phyloP scores from a whole-genome alignment of 1,140 invertebrate genomes.

The Pantala flavescens region DNA sequence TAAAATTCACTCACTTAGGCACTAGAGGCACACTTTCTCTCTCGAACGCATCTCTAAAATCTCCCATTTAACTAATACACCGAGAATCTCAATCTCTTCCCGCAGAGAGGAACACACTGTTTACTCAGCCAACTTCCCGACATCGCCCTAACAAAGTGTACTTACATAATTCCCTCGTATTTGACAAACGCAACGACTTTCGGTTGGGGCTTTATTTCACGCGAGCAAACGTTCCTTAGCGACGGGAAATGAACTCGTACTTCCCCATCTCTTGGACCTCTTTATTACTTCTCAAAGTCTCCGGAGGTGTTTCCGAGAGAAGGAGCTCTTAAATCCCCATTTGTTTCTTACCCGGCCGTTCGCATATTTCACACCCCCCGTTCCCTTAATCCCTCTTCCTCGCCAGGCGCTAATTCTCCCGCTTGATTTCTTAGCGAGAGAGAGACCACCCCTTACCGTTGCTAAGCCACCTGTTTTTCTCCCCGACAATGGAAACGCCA shows the following conservation, averaged over 20 bases:
- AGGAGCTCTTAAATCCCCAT: background rate
- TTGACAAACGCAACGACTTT: no score
- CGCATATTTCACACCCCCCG: background rate
- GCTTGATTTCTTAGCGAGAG: slow-evolving; percentile 1
- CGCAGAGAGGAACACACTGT: no score
- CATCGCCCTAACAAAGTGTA: no score
- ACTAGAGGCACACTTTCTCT: no score
- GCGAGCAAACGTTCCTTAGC: background rate
- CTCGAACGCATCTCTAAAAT: no score
- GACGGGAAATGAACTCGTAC: background rate
- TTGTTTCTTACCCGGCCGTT: background rate
- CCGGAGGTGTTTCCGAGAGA: background rate
- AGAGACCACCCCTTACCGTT: background rate
- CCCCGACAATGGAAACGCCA: background rate
- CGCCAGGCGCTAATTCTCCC: background rate
- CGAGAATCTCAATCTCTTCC: no score
- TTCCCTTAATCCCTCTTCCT: background rate
- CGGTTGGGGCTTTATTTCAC: background rate
- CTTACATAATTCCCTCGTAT: no score
- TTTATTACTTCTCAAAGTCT: slow-evolving; percentile 4
- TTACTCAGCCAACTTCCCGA: no score
- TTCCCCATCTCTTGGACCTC: background rate
- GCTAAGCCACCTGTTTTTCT: slow-evolving; percentile 6
- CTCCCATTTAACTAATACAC: no score
- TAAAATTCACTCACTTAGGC: no score